Evolutionary conservation across 2,113 vertebrate species (phyloP), one percentile per base, ranked within the genome.

Genomic region (Paracanthobrama guichenoti): DNA sequence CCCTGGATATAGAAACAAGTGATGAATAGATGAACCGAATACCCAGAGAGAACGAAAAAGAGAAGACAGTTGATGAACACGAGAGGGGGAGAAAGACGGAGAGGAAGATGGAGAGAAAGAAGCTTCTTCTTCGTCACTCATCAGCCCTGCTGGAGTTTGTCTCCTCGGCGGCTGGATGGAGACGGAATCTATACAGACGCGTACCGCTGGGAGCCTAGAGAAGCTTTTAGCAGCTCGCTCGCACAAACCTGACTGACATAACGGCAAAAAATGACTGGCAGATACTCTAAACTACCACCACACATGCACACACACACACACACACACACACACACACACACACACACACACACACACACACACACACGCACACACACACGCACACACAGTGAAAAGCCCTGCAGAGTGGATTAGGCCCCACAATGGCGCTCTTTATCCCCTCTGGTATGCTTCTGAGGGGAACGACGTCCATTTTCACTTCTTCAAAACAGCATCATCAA

Each of bases 401-500:
- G 82, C 81, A 87, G 86, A 92, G 91, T 90, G 90, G 91, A 92
- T 91, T 91, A 91, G 87, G 44, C 85, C 86, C 84, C 88, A 94
- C 94, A 93, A 93, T 91, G 91, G 76, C 48, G 50, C 86, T 88
- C 89, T 92, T 93, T 91, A 93, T 94, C 88, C 90, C 87, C 88
- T 4, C 69, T 81, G 93, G 92, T 93, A 94, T 92, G 90, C 79
- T 89, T 92, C 88, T 73, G 81, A 84, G 53, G 69, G 84, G 83
- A 91, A 81, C 81, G 67, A 86, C 87, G 90, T 90, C 86, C 90
- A 91, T 92, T 93, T 92, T 91, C 90, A 90, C 90, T 91, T 90
- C 91, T 90, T 88, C 90, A 93, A 93, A 93, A 93, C 91, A 93
- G 91, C 92, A 95, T 93, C 92, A 94, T 95, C 93, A 93, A 94